Conservation (phyloP, 2,797 vertebrate genomes). For the Epinephelus malabaricus region DNA sequence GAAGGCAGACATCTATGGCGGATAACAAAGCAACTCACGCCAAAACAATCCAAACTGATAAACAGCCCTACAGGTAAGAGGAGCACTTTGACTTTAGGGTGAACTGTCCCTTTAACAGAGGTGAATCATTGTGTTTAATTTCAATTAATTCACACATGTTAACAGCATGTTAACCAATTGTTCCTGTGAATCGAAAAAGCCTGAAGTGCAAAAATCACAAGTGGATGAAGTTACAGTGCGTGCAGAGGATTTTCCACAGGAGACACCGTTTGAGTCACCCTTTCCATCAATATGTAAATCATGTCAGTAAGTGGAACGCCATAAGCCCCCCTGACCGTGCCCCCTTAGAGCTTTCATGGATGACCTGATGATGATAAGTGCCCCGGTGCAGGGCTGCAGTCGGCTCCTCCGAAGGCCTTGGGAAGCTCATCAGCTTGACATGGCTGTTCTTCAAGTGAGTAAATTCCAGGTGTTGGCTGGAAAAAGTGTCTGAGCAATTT, state of each 20-base stretch:
- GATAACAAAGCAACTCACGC: too few relatives aligned
- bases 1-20: too few relatives aligned
- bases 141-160: conserved; percentile 5
- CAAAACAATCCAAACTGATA: too few relatives aligned
- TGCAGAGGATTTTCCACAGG: conserved; percentile 15
- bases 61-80: too few relatives aligned
- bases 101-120: conserved; percentile 1
- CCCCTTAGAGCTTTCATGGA: conserved; percentile 28
- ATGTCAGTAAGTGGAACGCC: conserved; percentile 15
- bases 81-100: too few relatives aligned
- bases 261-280: conserved; percentile 11
- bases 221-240: neutral
- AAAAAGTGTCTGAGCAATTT: conserved; percentile 50
- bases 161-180: neutral
- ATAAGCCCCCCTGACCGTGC: conserved; percentile 17
- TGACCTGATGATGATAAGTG: conserved; percentile 37
- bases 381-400: neutral
- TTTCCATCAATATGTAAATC: conserved; percentile 44
- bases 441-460: conserved; percentile 42
- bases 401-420: conserved; percentile 29
- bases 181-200: neutral
- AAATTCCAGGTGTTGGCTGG: conserved; percentile 53
- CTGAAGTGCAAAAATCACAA: conserved; percentile 5
- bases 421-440: conserved; percentile 46
- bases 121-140: conserved; percentile 14